Percentiles rank a stretch among this genome's conserved stretches.
phyloP scores from a whole-genome alignment of 2,113 vertebrate genomes.

The Pangasianodon hypophthalmus region DNA sequence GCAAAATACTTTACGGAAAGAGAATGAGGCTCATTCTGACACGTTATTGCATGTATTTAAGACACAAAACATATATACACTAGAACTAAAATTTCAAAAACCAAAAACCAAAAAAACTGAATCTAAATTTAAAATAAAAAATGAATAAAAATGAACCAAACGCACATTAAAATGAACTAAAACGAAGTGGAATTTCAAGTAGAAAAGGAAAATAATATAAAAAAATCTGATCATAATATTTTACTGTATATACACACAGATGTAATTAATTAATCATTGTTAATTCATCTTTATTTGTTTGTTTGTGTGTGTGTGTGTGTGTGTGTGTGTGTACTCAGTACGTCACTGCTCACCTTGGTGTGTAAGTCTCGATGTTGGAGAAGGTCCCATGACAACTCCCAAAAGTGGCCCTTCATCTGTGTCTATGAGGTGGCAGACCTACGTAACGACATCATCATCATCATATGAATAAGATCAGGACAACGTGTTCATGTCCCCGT shows the following conservation, averaged over 20 bases:
- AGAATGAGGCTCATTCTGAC: too few species aligned
- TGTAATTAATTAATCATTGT: background rate
- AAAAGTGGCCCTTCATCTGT: constrained; percentile 81
- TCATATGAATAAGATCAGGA: background rate
- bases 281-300: background rate
- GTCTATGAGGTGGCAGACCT: constrained; percentile 91
- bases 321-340: background rate
- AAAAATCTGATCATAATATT: background rate
- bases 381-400: constrained; percentile 70
- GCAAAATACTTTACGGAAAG: too few species aligned
- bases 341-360: constrained; percentile 75
- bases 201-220: background rate
- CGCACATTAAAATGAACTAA: background rate
- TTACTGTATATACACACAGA: background rate
- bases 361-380: constrained; percentile 76
- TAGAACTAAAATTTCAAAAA: background rate
- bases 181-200: background rate
- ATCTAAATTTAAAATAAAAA: too few species aligned
- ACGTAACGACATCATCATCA: constrained; percentile 25
- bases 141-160: too few species aligned
- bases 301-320: constrained; percentile 6
- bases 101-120: background rate
- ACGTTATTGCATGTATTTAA: too few species aligned
- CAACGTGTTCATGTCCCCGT: background rate
- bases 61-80: too few species aligned